Base-by-base conservation (phyloP, 2,797 vertebrate species). In the Pipistrellus pygmaeus region DNA sequence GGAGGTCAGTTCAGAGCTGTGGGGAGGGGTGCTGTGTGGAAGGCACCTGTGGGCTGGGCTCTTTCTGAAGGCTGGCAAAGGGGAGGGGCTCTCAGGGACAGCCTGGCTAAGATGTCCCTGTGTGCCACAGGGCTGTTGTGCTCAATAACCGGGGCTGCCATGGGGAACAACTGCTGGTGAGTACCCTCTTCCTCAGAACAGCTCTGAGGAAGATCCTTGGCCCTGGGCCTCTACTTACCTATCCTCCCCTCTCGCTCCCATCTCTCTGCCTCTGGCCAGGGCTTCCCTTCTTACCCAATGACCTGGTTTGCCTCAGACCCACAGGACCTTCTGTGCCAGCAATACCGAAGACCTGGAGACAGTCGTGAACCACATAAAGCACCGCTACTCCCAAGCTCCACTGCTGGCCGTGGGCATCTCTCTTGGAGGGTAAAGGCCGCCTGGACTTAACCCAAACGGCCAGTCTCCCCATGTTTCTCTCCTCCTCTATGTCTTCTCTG, bases 111-210 rank as follows among this genome's bases (percentile, higher is more conserved):
- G 23, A 57, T 6, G 18, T 21, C 14, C 68, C 30, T 53, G 13
- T 94, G 57, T 96, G n/a, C 75, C 95, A 89, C 92, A 99, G 99
- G 97, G 98, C 98, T 85, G 98, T 98, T 18, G 98, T 99, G 27
- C 98, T 99, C 97, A 99, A 99, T 96, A 99, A 99, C 97, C 96
- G 98, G 71, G 99, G 99, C 12, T 98, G 98, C 57, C 98, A 95
- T 88, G 98, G 98, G 60, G 99, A 99, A 85, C 98, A 99, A 85
- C 88, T 99, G 92, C 97, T 99, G 98, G 99, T 99, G 95, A 98
- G 98, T 95, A 23, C 20, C 53, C 12, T 17, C n/a, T 72, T 48
- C 25, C 55, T 71, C 57, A 0, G 8, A 13, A 15, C 5, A 32
- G 83, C 48, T 64, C 84, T 30, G 6, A 18, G 57, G 57, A 46